Conservation (phyloP, 2,888 invertebrate species). For the Pterostichus madidus region DNA sequence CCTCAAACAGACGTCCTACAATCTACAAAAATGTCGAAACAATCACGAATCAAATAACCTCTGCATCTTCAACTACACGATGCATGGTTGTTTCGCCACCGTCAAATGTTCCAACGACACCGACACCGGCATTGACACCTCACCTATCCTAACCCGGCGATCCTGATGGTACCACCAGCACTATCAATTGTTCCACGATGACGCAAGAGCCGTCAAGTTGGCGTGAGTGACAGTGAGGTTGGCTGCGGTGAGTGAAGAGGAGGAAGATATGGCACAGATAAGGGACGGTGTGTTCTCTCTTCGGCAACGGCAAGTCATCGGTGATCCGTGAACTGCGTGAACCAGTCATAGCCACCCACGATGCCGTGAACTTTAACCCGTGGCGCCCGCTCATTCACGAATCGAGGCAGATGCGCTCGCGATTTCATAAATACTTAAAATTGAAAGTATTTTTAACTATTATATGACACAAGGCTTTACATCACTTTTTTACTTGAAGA, state of each 20-base stretch:
- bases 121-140: constrained; percentile 2
- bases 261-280: constrained; percentile 46
- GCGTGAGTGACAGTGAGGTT: constrained; percentile 31
- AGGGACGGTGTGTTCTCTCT: not conserved
- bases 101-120: not conserved
- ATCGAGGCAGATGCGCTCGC: not conserved
- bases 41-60: not conserved
- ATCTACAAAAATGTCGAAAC: constrained; percentile 9
- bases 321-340: constrained; percentile 42
- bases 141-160: not conserved
- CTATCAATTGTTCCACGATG: constrained; percentile 47
- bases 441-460: not conserved
- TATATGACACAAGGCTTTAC: no score
- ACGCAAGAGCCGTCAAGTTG: constrained; percentile 31
- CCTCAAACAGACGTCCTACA: not conserved
- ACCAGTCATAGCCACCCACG: constrained; percentile 60
- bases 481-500: no score
- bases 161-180: constrained; percentile 17
- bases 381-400: not conserved
- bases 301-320: constrained; percentile 29
- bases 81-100: constrained; percentile 3
- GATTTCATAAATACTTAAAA: not conserved
- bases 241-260: constrained; percentile 11
- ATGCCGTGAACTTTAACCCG: constrained; percentile 58
- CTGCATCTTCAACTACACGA: not conserved